A percentile compares a stretch with the other conserved stretches of the same genome.
Conservation (phyloP, 1,140 invertebrate species). For the Lethocerus indicus region DNA sequence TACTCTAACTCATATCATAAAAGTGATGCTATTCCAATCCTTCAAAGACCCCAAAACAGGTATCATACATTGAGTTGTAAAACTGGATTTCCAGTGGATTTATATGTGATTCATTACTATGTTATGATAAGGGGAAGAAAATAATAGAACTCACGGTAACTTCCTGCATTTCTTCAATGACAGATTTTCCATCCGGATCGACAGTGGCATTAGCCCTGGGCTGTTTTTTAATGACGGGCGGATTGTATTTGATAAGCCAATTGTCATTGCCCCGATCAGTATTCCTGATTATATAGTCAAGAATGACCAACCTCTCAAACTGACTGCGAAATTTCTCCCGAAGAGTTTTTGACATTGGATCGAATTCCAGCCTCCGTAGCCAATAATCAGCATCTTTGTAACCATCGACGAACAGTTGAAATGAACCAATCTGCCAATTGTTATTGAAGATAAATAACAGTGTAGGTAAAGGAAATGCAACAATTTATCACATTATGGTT, state of each 20-base stretch:
- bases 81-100: too few relatives aligned
- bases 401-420: constrained; percentile 91
- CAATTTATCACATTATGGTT: too few relatives aligned
- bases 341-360: constrained; percentile 53
- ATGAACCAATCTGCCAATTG: constrained; percentile 92
- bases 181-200: too few relatives aligned
- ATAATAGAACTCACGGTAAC: constrained; percentile 23
- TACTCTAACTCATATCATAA: too few relatives aligned
- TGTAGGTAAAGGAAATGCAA: too few relatives aligned
- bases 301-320: constrained; percentile 89
- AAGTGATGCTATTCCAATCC: too few relatives aligned
- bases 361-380: constrained; percentile 82
- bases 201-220: constrained; percentile 8
- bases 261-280: constrained; percentile 99
- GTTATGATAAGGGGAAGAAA: not conserved
- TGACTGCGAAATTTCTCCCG: constrained; percentile 78
- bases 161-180: constrained; percentile 28
- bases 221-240: constrained; percentile 28
- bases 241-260: constrained; percentile 92
- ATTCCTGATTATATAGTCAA: constrained; percentile 99
- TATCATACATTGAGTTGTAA: too few relatives aligned
- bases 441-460: too few relatives aligned
- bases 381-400: constrained; percentile 97
- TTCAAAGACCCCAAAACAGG: too few relatives aligned
- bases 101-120: too few relatives aligned